Evolutionary conservation across 2,888 invertebrate species (phyloP).

Genomic region (Glomeris marginata): DNA sequence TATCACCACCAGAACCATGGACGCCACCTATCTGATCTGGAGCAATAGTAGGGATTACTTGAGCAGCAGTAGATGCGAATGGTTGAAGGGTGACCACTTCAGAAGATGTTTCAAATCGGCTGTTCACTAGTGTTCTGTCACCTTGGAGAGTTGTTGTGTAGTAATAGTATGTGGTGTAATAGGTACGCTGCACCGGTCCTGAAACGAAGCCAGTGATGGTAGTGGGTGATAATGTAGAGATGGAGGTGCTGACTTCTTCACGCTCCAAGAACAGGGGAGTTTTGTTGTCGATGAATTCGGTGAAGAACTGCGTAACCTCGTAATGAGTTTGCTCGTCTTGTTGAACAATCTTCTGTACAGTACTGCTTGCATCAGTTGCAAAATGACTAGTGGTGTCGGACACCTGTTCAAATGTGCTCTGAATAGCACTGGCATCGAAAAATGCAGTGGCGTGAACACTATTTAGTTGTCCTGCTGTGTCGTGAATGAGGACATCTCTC

Average conservation of each 20-base stretch:
- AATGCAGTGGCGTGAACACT: no score
- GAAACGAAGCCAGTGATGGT: constrained; percentile 3
- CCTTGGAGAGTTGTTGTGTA: constrained; percentile 37
- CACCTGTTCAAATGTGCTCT: constrained; percentile 3
- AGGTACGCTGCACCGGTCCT: constrained; percentile 15
- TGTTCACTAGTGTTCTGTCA: constrained; percentile 34
- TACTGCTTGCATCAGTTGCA: neutral
- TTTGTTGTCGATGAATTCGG: constrained; percentile 5
- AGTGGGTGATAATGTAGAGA: constrained; percentile 6
- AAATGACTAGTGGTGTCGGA: neutral
- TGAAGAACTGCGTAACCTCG: constrained; percentile 8
- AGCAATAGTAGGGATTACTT: constrained; percentile 2
- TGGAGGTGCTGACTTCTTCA: constrained; percentile 3
- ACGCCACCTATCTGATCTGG: neutral
- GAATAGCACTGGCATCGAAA: constrained; percentile 8
- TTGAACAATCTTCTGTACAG: constrained; percentile 7
- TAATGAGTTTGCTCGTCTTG: constrained; percentile 13
- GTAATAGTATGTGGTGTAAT: constrained; percentile 37
- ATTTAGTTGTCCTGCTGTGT: no score
- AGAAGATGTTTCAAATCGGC: constrained; percentile 39
- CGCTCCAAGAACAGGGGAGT: constrained; percentile 10
- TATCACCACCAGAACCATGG: neutral
- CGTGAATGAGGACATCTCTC: no score
- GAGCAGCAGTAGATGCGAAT: constrained; percentile 2
- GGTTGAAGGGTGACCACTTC: constrained; percentile 9